Evolutionary conservation across 2,888 invertebrate species (phyloP), one percentile per base, ranked within the genome.

Genomic region (Barypeithes pellucidus): DNA sequence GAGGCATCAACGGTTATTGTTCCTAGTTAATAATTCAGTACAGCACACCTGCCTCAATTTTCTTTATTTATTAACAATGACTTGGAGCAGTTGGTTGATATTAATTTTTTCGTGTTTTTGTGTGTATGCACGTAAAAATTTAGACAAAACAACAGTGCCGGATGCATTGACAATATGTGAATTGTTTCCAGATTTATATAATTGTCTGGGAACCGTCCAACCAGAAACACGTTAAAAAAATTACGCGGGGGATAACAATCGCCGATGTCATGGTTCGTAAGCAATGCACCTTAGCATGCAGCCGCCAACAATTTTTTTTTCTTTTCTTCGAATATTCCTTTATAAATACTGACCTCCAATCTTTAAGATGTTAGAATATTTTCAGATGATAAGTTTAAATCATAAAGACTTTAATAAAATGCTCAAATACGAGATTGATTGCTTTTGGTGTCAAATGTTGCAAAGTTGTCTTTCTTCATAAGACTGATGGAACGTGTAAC

Each of bases 181-280:
- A 76, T 75, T 77, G 78, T 79, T 80, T 78, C 68, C 79, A 80
- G 80, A 80, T 80, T 80, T 80, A 76, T 73, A 78, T 77, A 79
- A 80, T 80, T 80, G 79, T 79, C 75, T 75, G 77, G 41, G 43
- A 65, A 72, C 65, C 72, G 63, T 22, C 72, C 72, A 69, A 75
- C 61, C 75, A 72, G 63, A 72, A 72, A 72, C 68, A 72, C 65
- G 70, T 69, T 73, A 66, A 70, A 71, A 45, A 75, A 75, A 75
- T 66, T 62, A 66, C 60, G 60, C 47, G 62, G 67, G 63, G 75
- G 70, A 73, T 75, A 76, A 73, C 63, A 71, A 76, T 71, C 67
- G 65, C 61, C 67, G 47, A 74, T 76, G 76, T 74, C 50, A 76
- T 65, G 76, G 57, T 74, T 43, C 18, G 62, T 68, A 67, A 71